phyloP scores from a whole-genome alignment of 2,888 invertebrate species.

The Caenorhabditis japonica region DNA sequence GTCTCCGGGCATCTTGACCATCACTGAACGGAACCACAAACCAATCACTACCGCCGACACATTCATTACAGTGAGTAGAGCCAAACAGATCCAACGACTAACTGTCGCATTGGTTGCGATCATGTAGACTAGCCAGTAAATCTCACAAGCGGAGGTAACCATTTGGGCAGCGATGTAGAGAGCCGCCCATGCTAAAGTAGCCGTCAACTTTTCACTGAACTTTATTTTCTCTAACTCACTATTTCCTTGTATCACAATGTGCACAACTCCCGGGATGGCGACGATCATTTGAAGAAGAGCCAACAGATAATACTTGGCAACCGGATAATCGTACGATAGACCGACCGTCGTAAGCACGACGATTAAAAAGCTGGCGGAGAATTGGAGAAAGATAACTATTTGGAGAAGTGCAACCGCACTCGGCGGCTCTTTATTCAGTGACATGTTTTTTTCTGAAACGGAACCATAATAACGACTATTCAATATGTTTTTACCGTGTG shows the following conservation, averaged over 20 bases:
- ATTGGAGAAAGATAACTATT: constrained; percentile 40
- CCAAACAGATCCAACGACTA: constrained; percentile 22
- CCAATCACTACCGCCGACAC: constrained; percentile 17
- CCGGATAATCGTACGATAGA: constrained; percentile 22
- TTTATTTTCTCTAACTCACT: too few relatives aligned
- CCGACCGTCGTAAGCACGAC: constrained; percentile 42
- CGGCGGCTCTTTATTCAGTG: constrained; percentile 39
- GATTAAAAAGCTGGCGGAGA: constrained; percentile 25
- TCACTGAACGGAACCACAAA: constrained; percentile 30
- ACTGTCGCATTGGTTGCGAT: constrained; percentile 21
- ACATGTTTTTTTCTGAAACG: constrained; percentile 17
- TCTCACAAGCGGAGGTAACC: constrained; percentile 33
- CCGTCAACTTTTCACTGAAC: too few relatives aligned
- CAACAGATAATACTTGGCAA: constrained; percentile 32
- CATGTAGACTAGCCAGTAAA: constrained; percentile 48
- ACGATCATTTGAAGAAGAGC: constrained; percentile 41
- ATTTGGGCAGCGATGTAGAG: constrained; percentile 31
- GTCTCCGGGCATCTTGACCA: constrained; percentile 11
- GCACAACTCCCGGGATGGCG: constrained; percentile 34
- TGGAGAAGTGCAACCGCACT: constrained; percentile 35
- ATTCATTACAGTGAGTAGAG: constrained; percentile 15
- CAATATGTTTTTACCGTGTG: too few relatives aligned
- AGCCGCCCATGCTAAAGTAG: constrained; percentile 34
- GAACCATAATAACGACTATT: too few relatives aligned
- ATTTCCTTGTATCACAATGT: constrained; percentile 18